A percentile compares a stretch with the other conserved stretches of the same genome.
These are phyloP conservation scores for Maniola hyperantus DNA, from an alignment of 2,888 invertebrate genomes.

Conservation along the genomic window DNA sequence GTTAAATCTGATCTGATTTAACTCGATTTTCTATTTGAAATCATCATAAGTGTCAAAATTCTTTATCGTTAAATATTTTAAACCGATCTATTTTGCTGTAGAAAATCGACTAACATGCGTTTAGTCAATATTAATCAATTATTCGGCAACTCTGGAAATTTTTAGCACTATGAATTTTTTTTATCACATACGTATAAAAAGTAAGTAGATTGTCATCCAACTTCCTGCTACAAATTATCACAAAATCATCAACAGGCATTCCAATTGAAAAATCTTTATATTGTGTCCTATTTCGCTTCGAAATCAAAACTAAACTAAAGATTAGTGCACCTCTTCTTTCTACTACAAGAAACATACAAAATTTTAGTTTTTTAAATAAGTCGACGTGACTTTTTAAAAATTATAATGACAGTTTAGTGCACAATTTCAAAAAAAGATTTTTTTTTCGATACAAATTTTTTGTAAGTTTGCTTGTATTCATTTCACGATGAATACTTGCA, in stretches of 20 bases:
- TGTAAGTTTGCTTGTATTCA: not conserved
- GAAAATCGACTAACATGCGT: not conserved
- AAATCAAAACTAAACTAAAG: not conserved
- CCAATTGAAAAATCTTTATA: not conserved
- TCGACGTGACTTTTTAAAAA: no score
- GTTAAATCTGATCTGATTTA: not conserved
- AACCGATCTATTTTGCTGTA: not conserved
- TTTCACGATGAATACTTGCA: not conserved
- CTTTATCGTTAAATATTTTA: not conserved
- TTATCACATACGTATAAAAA: constrained; percentile 9
- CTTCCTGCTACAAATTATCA: no score
- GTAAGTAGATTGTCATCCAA: not conserved
- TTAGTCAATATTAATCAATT: not conserved
- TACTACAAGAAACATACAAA: not conserved
- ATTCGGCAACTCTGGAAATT: not conserved
- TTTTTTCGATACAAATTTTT: no score
- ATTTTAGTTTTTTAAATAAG: no score
- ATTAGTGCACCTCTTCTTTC: not conserved
- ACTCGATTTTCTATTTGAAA: no score
- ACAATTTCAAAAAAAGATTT: no score
- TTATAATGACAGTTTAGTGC: not conserved
- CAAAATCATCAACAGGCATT: not conserved
- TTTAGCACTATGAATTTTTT: constrained; percentile 1
- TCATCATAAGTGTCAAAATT: not conserved
- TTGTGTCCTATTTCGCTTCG: not conserved